Conservation (phyloP, 2,888 invertebrate species). For the Harpalus rufipes region DNA sequence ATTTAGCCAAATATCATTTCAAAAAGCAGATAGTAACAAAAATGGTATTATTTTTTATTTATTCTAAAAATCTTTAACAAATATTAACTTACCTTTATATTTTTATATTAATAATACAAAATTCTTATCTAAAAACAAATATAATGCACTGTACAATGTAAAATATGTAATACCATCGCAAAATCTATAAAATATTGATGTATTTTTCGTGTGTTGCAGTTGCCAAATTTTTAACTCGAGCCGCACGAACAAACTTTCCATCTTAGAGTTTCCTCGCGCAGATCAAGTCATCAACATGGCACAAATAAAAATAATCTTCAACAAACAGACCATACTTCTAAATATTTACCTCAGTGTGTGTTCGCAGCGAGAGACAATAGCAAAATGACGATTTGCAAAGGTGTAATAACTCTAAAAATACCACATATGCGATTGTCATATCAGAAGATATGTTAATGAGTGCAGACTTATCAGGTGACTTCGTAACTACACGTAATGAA, state of each 20-base stretch:
- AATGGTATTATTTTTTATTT: background rate
- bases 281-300: constrained; percentile 53
- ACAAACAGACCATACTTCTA: background rate
- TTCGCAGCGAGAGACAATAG: constrained; percentile 17
- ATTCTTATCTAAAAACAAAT: constrained; percentile 1
- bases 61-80: background rate
- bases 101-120: background rate
- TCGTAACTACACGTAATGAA: constrained; percentile 53
- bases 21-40: background rate
- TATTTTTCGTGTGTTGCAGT: background rate
- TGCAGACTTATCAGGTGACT: constrained; percentile 60
- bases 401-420: constrained; percentile 61
- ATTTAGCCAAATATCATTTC: background rate
- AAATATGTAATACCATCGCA: too few relatives aligned
- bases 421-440: constrained; percentile 46
- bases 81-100: background rate
- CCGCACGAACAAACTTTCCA: constrained; percentile 62
- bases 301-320: background rate
- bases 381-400: constrained; percentile 47
- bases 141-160: background rate
- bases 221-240: constrained; percentile 55
- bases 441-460: constrained; percentile 63
- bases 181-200: too few relatives aligned
- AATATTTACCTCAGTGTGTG: constrained; percentile 21
- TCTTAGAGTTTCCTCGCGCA: constrained; percentile 58